Base-by-base conservation (phyloP, 2,797 vertebrate species). In the Anisognathus igniventris region DNA sequence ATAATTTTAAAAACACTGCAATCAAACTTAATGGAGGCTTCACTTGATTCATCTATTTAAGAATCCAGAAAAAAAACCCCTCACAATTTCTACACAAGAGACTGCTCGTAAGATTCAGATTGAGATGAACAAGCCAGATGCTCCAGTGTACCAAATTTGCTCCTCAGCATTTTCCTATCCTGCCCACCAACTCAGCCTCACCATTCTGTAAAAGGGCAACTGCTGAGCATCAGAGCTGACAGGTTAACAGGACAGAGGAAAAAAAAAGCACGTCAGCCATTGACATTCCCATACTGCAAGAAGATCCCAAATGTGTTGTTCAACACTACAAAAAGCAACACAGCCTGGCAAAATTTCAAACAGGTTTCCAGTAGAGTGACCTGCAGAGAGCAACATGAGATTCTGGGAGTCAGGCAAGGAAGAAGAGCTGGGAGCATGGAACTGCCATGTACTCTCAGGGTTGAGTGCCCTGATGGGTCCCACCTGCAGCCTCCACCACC, bases 101-200 rank as follows among this genome's bases (percentile, higher is more conserved):
- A 73, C 45, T 66, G 24, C 60, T 51, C 82, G 7, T 64, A 83
- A 92, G 30, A 83, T 56, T 86, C 64, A 85, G 51, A 91, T 79
- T 31, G 80, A 86, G 87, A 93, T 9, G 27, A 85, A 88, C 92
- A 77, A 27, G 53, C 57, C 96, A 95, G 93, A 94, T 93, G 93
- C 78, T 94, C 58, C 42, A n/a, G 30, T 37, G 35, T 70, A 68
- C 44, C 66, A 50, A 31, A 40, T 39, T 37, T n/a, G 4, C 39
- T 80, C 73, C 75, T 84, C 90, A 78, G 54, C 79, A 92, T 47
- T 84, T 79, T 22, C 33, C 18, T n/a, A 58, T 12, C 66, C 62
- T 48, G 40, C 42, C 70, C 73, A 76, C 25, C 30, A 78, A 37
- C 76, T 92, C 75, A 77, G 53, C 27, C 31, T 53, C 56, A 51